These are phyloP conservation scores for Propithecus deckenii DNA, from an alignment of 2,797 vertebrate genomes.

Conservation along the genomic window DNA sequence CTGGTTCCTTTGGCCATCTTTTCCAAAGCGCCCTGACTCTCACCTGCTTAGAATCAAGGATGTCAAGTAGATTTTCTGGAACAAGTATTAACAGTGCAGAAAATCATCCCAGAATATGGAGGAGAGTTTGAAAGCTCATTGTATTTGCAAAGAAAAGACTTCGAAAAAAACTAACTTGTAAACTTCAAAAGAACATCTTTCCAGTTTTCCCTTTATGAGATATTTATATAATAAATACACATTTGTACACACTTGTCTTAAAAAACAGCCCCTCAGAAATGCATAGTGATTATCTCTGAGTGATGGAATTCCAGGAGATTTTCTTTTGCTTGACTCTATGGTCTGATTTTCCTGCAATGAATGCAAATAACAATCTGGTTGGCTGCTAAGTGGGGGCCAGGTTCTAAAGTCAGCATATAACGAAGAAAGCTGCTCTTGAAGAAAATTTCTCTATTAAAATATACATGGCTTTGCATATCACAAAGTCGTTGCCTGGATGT, in stretches of 20 bases:
- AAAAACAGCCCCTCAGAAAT: neutral
- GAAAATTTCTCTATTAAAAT: neutral
- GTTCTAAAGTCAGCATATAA: neutral
- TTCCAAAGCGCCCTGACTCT: neutral
- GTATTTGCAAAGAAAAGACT: conserved; percentile 33
- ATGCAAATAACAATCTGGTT: neutral
- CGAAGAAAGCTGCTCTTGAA: neutral
- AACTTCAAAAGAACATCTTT: neutral
- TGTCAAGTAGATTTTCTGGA: neutral
- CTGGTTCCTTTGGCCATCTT: neutral
- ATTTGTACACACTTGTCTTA: neutral
- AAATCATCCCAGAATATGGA: neutral
- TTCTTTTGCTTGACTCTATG: neutral
- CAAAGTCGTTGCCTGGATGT: neutral
- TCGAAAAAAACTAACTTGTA: neutral
- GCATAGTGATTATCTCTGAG: neutral
- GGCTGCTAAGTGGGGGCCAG: neutral
- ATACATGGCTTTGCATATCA: neutral
- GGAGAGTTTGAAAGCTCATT: neutral
- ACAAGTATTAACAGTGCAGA: neutral
- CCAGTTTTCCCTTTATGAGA: conserved; percentile 16
- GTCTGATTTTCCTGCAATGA: neutral
- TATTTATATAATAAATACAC: neutral
- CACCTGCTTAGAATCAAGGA: neutral
- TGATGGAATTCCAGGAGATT: neutral